Evolutionary conservation across 2,113 vertebrate species (phyloP).

Genomic region (Ailurus styani): DNA sequence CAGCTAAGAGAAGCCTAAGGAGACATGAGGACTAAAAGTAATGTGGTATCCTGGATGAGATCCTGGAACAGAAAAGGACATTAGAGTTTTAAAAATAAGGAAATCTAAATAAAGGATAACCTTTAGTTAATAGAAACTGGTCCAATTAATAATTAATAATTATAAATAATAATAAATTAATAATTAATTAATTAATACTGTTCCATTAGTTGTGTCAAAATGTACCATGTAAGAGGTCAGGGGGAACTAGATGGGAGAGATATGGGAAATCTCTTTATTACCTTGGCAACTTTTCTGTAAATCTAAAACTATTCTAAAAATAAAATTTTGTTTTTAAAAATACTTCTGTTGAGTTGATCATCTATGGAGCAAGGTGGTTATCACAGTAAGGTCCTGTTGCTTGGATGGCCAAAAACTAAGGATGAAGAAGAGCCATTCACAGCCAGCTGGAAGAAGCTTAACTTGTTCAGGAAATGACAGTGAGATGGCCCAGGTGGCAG

Average conservation of each 20-base stretch:
- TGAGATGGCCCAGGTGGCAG: neutral
- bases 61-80: neutral
- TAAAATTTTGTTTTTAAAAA: neutral
- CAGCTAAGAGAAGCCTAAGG: neutral
- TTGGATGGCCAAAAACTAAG: neutral
- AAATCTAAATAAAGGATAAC: neutral
- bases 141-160: too few species aligned
- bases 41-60: neutral
- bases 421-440: neutral
- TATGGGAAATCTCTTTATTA: neutral
- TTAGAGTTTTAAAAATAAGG: neutral
- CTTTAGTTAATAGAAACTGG: neutral
- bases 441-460: neutral
- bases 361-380: neutral
- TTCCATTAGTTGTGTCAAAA: neutral
- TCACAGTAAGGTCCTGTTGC: too few species aligned
- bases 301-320: neutral
- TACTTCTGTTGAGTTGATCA: neutral
- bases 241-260: neutral
- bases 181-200: too few species aligned
- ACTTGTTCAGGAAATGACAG: neutral
- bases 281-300: neutral
- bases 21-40: neutral
- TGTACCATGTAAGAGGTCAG: too few species aligned
- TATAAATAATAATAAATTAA: too few species aligned